Conservation (phyloP, 2,888 invertebrate genomes). For the Cantharis flavilabris region DNA sequence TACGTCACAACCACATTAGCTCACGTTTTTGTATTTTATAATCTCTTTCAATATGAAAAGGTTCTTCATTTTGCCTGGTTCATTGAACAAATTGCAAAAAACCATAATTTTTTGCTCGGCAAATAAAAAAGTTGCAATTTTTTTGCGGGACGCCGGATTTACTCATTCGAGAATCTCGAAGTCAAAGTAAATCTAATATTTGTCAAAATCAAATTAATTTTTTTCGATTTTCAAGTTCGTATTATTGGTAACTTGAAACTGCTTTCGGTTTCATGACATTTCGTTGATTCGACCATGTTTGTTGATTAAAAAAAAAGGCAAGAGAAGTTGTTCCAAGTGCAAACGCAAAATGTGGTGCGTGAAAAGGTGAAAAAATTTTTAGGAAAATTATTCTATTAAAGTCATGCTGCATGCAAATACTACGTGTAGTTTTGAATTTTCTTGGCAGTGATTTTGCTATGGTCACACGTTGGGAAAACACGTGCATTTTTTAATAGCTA, state of each 20-base stretch:
- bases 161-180: not conserved
- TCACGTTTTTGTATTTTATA: conserved; percentile 25
- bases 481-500: not conserved
- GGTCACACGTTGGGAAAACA: not conserved
- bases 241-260: not conserved
- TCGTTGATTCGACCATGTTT: not conserved
- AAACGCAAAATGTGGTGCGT: not conserved
- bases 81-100: not conserved
- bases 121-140: not conserved
- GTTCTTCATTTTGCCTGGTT: not conserved
- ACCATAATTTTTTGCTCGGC: not conserved
- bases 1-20: conserved; percentile 41
- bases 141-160: not conserved
- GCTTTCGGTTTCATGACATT: not conserved
- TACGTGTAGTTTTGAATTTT: not conserved
- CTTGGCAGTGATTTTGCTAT: not conserved
- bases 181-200: not conserved
- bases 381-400: not conserved
- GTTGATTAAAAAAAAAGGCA: not conserved
- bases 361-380: not conserved
- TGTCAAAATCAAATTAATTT: not conserved
- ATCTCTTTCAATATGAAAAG: not conserved
- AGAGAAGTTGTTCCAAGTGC: not conserved
- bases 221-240: not conserved
- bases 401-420: not conserved